Evolutionary conservation across 2,797 vertebrate genomes (phyloP).

Genomic region (Falco naumanni): DNA sequence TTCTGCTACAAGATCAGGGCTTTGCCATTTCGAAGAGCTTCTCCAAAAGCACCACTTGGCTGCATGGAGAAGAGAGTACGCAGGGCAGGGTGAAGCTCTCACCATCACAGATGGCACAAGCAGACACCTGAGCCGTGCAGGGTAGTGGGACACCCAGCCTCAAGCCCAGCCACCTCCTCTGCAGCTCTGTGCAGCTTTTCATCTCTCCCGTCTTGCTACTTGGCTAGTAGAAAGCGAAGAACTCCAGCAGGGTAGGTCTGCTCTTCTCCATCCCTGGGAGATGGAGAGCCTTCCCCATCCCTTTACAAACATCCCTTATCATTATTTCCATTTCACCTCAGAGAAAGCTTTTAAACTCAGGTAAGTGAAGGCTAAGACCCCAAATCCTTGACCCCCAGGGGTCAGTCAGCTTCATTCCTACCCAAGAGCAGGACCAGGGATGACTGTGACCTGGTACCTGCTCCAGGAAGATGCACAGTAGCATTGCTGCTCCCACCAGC

Average conservation of each 20-base stretch:
- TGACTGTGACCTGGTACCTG: background rate
- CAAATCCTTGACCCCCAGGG: background rate
- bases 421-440: background rate
- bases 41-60: background rate
- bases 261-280: background rate
- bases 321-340: background rate
- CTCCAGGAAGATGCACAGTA: background rate
- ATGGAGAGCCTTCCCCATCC: too few species aligned
- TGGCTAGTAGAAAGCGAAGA: background rate
- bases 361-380: background rate
- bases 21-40: background rate
- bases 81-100: background rate
- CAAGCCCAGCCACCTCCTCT: background rate
- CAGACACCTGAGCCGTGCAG: fast-evolving
- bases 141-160: background rate
- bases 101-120: background rate
- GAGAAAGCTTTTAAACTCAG: background rate
- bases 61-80: fast-evolving
- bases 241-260: background rate
- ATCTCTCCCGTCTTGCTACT: background rate
- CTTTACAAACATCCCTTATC: background rate
- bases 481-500: background rate
- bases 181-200: background rate
- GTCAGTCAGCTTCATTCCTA: background rate
- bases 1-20: background rate